Base-by-base conservation (phyloP, 2,888 invertebrate species). In the Parnassius apollo region DNA sequence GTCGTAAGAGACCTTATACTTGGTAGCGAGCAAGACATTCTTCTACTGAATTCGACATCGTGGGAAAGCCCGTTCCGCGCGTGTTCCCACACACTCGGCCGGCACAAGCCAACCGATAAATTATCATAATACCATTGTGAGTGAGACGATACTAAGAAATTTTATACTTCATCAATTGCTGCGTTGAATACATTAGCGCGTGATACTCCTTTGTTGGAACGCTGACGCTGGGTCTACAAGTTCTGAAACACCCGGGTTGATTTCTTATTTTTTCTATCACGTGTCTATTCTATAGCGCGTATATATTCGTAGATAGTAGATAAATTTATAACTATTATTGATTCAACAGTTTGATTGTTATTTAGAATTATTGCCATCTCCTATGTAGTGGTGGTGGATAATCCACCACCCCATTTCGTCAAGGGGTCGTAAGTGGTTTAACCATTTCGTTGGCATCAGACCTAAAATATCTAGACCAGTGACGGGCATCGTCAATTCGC, bases 81-180 rank as follows among this genome's bases (percentile, higher is more conserved):
- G 88, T 91, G 92, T 92, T 92, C 92, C 92, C 92, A 92, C 92
- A 91, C 91, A 91, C 91, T 86, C 86, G 84, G 83, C 86, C 89
- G 89, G 91, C 90, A 91, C 91, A 88, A 90, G 91, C 89, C 89
- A 92, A 88, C 85, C 91, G 91, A 91, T 91, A 91, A 91, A 91
- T 91, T 91, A 91, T 91, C 91, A 91, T 91, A 91, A 91, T 91
- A 91, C 91, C 88, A 91, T 91, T 91, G 91, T 91, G 90, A 89
- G 88, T 88, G 90, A 89, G 91, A 90, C 91, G 89, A 86, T 91
- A 90, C 91, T 86, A 88, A 91, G 91, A 91, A 91, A 91, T 90
- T 90, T 90, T 89, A 91, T 90, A 90, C 90, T 90, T 90, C 90
- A 90, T 91, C 91, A 90, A 91, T 90, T 88, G 91, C 81, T 80